Percentiles rank a stretch among this genome's conserved stretches.
phyloP scores from a whole-genome alignment of 1,140 invertebrate genomes.

The Parasteatoda tepidariorum region DNA sequence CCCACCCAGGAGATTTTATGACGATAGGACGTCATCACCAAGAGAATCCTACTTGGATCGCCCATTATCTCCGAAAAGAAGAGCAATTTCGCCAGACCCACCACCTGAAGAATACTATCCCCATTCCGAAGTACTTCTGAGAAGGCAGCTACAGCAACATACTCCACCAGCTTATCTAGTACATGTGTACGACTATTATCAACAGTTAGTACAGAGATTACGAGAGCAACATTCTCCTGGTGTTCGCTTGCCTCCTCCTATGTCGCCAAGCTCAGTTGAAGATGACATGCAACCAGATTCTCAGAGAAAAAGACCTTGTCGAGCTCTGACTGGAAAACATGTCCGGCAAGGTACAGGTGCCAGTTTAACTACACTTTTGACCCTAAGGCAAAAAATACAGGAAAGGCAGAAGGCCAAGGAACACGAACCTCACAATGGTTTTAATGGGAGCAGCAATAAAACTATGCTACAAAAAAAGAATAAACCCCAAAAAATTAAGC shows the following conservation, averaged over 20 bases:
- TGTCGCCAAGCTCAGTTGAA: constrained; percentile 49
- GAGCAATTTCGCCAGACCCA: not conserved
- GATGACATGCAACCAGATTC: constrained; percentile 38
- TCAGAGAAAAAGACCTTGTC: constrained; percentile 67
- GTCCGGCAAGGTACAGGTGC: constrained; percentile 71
- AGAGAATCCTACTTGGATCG: not conserved
- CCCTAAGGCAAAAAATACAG: constrained; percentile 70
- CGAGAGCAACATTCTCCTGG: constrained; percentile 27
- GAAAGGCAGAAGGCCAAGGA: constrained; percentile 68
- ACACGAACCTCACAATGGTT: constrained; percentile 15
- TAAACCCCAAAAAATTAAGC: constrained; percentile 1
- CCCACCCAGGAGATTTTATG: not conserved
- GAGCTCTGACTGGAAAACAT: constrained; percentile 70
- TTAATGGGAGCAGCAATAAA: constrained; percentile 24
- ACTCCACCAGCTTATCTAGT: constrained; percentile 30
- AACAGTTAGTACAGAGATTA: constrained; percentile 56
- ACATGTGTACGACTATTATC: constrained; percentile 61
- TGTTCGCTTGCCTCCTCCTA: constrained; percentile 57
- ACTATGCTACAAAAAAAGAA: constrained; percentile 21
- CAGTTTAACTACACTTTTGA: constrained; percentile 69
- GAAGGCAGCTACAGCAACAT: constrained; percentile 36
- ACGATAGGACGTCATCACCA: not conserved
- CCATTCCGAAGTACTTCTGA: constrained; percentile 39
- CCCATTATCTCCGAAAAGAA: constrained; percentile 11
- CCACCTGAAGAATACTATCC: constrained; percentile 35